These are phyloP conservation scores for Solenopsis fugax DNA, from an alignment of 1,140 invertebrate genomes.

Conservation along the genomic window DNA sequence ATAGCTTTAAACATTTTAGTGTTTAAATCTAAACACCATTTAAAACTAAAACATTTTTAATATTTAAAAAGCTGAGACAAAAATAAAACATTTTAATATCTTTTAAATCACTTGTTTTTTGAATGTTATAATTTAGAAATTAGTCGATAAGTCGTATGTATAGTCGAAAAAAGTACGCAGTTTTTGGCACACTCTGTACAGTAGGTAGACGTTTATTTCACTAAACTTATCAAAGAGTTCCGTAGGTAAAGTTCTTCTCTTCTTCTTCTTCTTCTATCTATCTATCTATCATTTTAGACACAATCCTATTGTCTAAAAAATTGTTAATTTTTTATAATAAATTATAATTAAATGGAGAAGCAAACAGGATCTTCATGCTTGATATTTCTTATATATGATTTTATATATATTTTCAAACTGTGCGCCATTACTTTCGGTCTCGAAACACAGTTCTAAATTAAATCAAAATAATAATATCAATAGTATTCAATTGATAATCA, in stretches of 20 bases:
- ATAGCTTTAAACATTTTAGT: too few species aligned
- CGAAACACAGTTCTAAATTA: too few species aligned
- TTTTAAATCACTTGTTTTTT: conserved; percentile 1
- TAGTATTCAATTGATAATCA: too few species aligned
- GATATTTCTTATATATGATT: too few species aligned
- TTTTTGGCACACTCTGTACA: conserved; percentile 4
- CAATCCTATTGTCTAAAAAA: background rate
- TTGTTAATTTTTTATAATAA: background rate
- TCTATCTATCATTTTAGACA: background rate
- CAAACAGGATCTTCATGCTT: too few species aligned
- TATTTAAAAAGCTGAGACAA: too few species aligned
- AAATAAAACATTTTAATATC: background rate
- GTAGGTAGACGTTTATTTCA: conserved; percentile 17
- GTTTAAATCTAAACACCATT: too few species aligned
- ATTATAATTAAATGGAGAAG: too few species aligned
- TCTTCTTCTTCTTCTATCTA: background rate
- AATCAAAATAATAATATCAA: too few species aligned
- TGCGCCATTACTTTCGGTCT: too few species aligned
- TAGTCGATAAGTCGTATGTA: background rate
- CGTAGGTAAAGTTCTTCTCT: conserved; percentile 20
- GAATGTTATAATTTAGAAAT: background rate
- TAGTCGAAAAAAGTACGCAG: background rate
- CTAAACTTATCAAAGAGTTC: conserved; percentile 6
- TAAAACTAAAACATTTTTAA: too few species aligned
- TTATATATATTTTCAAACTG: too few species aligned